These are phyloP conservation scores for Porites australiensis DNA, from an alignment of 64 coral and sea anemone species.

Conservation along the genomic window DNA sequence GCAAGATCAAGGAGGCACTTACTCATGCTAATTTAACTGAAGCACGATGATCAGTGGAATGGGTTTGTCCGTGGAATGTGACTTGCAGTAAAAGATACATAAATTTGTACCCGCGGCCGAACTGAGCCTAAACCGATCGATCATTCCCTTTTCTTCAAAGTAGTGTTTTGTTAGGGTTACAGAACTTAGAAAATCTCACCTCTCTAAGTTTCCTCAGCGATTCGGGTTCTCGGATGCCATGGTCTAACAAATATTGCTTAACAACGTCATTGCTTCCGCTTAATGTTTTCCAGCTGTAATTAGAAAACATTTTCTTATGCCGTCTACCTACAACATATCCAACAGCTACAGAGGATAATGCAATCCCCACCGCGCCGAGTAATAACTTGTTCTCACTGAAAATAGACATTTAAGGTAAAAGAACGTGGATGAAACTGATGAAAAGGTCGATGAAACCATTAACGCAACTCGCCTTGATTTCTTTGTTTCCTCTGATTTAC, in stretches of 20 bases:
- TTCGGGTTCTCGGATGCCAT: constrained; percentile 38
- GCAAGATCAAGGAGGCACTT: no score
- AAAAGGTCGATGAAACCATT: background rate
- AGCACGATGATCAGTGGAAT: no score
- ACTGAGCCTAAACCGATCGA: background rate
- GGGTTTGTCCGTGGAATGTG: background rate
- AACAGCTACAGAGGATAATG: constrained; percentile 13
- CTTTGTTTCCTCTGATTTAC: no score
- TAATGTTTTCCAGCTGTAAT: background rate
- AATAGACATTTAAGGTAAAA: constrained; percentile 5
- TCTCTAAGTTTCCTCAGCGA: constrained; percentile 25
- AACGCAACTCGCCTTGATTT: no score
- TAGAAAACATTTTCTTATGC: no score
- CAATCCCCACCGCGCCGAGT: constrained; percentile 31
- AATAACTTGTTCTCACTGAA: constrained; percentile 32
- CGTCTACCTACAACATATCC: background rate
- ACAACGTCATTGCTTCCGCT: background rate
- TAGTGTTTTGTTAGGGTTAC: background rate
- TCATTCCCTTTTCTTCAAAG: no score
- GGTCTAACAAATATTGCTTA: background rate
- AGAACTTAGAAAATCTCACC: background rate
- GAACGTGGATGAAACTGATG: no score
- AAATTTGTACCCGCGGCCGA: background rate
- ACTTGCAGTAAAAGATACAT: background rate
- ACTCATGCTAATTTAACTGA: no score